Evolutionary conservation across 2,888 invertebrate species (phyloP).

Genomic region (Nomada ferruginata): DNA sequence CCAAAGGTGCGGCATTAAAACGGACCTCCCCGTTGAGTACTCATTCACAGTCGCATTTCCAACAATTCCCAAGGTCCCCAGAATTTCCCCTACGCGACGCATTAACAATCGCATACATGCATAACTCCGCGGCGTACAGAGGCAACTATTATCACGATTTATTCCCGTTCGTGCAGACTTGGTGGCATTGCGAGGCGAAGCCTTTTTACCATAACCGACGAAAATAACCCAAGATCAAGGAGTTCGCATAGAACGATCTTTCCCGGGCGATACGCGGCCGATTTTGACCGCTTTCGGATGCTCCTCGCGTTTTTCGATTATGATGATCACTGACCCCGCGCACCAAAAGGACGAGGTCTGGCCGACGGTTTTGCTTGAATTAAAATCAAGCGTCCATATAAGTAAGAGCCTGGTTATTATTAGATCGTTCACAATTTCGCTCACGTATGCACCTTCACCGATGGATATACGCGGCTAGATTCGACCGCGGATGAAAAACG

Average conservation of each 20-base stretch:
- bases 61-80: neutral
- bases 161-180: slow-evolving; percentile 27
- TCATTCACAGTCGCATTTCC: neutral
- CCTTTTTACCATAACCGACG: slow-evolving; percentile 40
- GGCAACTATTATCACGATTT: neutral
- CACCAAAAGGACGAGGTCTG: slow-evolving; percentile 63
- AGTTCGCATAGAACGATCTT: slow-evolving; percentile 34
- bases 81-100: neutral
- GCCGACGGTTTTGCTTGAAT: slow-evolving; percentile 68
- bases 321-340: slow-evolving; percentile 72
- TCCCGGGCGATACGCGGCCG: slow-evolving; percentile 24
- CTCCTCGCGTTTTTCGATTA: slow-evolving; percentile 60
- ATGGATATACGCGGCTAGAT: slow-evolving; percentile 54
- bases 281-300: slow-evolving; percentile 53
- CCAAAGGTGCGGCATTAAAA: too few species aligned
- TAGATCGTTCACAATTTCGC: slow-evolving; percentile 76
- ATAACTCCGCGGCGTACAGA: neutral
- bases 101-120: neutral
- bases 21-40: neutral
- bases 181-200: neutral
- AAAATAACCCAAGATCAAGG: slow-evolving; percentile 54
- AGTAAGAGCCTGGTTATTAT: slow-evolving; percentile 77
- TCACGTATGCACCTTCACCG: slow-evolving; percentile 74
- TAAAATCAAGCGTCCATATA: slow-evolving; percentile 73
- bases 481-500: slow-evolving; percentile 43